Evolutionary conservation across 1,140 invertebrate species (phyloP), one percentile per base, ranked within the genome.

Genomic region (Meloidogyne exigua): DNA sequence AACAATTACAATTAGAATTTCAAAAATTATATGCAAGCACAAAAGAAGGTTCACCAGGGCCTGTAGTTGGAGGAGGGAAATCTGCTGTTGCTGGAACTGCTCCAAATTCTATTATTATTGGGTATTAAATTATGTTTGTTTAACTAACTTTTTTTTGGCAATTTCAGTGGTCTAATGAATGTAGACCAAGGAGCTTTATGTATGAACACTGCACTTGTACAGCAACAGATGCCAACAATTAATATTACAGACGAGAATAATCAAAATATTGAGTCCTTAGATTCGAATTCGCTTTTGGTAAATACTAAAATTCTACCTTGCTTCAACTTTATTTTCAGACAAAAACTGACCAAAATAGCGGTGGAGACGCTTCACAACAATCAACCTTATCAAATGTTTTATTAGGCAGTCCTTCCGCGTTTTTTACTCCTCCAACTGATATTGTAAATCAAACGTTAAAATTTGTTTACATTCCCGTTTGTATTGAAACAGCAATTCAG

Each of bases 161-260:
- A 42, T 32, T 66, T 23, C 13, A 57, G 28, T 23, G 57, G 57
- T 26, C 13, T 32, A 12, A 26, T 23, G 25, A 73, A 64, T 65
- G 21, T 62, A 15, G 23, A 28, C 23, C 44, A n/a, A 21, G 28
- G 57, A 73, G 12, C 62, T 68, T 75, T 68, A 26, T 23, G 28
- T 75, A 36, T 57, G 13, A 49, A 21, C 10, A 65, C 42, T 57
- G 15, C 66, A n/a, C 71, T 62, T 26, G n/a, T 15, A 66, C 21
- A 23, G 23, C 76, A 36, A 28, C 77, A 79, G 44, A 68, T 87
- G 23, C 72, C 72, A 21, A 83, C 75, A 28, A 86, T 86, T 26
- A 85, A 76, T 64, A 84, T 86, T 39, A 88, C 86, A 0, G 84
- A 88, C 57, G 86, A 86, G 65, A 77, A 88, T 68, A 86, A 88